phyloP scores from a whole-genome alignment of 64 coral and sea anemone species.

The Montipora cactus region DNA sequence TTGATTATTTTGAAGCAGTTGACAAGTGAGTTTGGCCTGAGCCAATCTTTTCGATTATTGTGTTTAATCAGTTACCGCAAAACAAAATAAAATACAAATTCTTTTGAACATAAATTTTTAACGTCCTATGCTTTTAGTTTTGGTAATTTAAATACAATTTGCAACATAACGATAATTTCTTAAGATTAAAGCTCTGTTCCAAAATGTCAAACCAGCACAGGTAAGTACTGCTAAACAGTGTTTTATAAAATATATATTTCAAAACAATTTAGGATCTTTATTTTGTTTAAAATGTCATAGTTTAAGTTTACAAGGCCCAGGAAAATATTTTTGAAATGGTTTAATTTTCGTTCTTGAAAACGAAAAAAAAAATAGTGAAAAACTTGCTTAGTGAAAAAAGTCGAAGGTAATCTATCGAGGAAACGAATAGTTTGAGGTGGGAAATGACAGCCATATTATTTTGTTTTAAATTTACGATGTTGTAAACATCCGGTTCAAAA shows the following conservation, averaged over 20 bases:
- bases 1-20: neutral
- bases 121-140: neutral
- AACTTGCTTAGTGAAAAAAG: too few relatives aligned
- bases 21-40: neutral
- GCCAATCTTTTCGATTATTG: slow-evolving; percentile 9
- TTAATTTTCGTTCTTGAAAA: too few relatives aligned
- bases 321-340: neutral
- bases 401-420: too few relatives aligned
- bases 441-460: too few relatives aligned
- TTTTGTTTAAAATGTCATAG: neutral
- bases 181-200: neutral
- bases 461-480: too few relatives aligned
- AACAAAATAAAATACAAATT: neutral
- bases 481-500: too few relatives aligned
- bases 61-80: neutral
- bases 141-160: slow-evolving; percentile 8
- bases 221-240: neutral
- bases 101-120: slow-evolving; percentile 14
- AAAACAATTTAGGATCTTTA: neutral
- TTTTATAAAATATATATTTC: neutral
- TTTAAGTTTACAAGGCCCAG: neutral
- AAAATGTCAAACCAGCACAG: neutral
- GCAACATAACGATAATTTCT: neutral
- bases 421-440: too few relatives aligned
- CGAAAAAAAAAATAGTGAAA: too few relatives aligned